These are phyloP conservation scores for Enteromius thamalakanensis DNA, from an alignment of 2,797 vertebrate genomes.

Conservation along the genomic window DNA sequence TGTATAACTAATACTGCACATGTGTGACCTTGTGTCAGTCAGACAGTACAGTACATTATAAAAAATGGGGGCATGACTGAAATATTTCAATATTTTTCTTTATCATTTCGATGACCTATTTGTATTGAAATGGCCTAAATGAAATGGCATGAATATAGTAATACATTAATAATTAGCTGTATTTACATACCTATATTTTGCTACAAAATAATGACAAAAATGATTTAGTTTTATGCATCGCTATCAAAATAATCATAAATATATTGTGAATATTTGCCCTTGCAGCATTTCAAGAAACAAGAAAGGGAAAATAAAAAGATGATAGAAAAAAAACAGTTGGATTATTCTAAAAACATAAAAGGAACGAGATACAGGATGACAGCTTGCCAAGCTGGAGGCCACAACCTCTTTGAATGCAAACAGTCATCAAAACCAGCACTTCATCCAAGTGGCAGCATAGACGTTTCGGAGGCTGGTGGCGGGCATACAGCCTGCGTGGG, in stretches of 20 bases:
- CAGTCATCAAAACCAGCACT: slow-evolving; percentile 33
- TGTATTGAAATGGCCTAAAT: background rate
- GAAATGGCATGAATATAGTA: background rate
- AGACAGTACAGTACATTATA: background rate
- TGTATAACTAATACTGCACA: background rate
- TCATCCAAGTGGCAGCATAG: slow-evolving; percentile 38
- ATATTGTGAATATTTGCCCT: background rate
- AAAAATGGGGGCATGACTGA: too few relatives aligned
- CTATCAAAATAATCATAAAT: background rate
- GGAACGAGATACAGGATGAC: slow-evolving; percentile 13
- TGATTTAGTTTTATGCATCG: background rate
- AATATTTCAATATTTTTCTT: background rate
- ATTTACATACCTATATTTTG: background rate
- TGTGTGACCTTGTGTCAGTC: background rate
- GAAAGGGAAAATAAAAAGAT: background rate
- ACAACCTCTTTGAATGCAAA: slow-evolving; percentile 36
- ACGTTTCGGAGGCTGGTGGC: slow-evolving; percentile 19
- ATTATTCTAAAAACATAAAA: slow-evolving; percentile 12
- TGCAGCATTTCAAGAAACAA: background rate
- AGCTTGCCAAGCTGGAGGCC: slow-evolving; percentile 25
- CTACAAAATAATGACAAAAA: background rate
- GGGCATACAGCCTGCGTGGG: slow-evolving; percentile 8
- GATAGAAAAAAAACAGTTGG: background rate
- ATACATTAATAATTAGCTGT: background rate
- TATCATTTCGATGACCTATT: background rate